Base-by-base conservation (phyloP, 2,113 vertebrate species). In the Psittacula cyanocephala region DNA sequence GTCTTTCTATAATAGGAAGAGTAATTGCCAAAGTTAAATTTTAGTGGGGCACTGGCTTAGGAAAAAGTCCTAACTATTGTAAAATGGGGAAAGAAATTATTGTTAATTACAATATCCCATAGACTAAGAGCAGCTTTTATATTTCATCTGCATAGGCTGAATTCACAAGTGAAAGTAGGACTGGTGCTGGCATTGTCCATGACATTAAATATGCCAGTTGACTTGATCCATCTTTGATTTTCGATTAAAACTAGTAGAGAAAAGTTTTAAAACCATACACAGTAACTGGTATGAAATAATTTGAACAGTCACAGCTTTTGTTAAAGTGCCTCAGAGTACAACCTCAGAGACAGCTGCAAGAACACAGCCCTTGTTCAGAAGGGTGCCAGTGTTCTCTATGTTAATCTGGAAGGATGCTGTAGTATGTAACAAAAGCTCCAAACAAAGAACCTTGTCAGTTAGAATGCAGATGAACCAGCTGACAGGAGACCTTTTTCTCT, bases 401-500 rank as follows among this genome's bases (percentile, higher is more conserved):
- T 72, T 95, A 68, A 67, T 96, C 57, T 76, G 87, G 95, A 89
- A 69, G 78, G 95, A 90, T 23, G 57, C 57, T 59, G 33, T 59
- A 35, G 33, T 59, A 62, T 25, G 29, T 89, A 92, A 93, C 72
- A 92, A 94, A 97, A 82, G 39, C 57, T 80, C 59, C 59, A 79
- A 74, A 12, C 28, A 91, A 18, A 44, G 91, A 91, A 80, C 63
- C 65, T 84, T 91, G 88, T 94, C 96, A 95, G 74, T 80, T 77
- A 60, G 81, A 79, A 95, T 93, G 75, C 91, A 96, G 93, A 93
- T 96, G 59, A 94, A 57, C 64, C 2, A 17, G 49, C 81, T 57
- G 82, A 84, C 90, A 83, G 95, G 91, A 88, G 92, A 83, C 39
- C 86, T 83, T 77, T 88, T 87, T 92, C 81, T 84, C 33, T 59